Percentiles rank a stretch among this genome's conserved stretches.
Conservation (phyloP, 92 coral and sea anemone genomes). For the Epizoanthus illoricatus region DNA sequence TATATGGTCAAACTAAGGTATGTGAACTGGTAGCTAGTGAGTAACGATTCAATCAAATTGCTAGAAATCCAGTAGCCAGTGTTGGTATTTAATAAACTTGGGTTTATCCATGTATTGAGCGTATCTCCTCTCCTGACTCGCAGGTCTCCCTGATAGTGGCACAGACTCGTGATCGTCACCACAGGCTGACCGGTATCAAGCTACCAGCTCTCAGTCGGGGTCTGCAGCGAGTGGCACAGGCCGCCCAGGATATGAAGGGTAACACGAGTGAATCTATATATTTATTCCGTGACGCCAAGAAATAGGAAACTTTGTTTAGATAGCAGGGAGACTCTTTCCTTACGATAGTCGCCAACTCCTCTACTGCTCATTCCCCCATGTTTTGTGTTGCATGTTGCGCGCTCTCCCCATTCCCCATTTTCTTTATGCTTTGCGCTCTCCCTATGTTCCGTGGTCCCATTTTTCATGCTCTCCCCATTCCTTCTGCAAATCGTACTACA, state of each 20-base stretch:
- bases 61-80: too few relatives aligned
- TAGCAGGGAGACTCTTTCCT: too few relatives aligned
- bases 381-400: too few relatives aligned
- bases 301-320: neutral
- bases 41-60: too few relatives aligned
- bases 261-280: neutral
- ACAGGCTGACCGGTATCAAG: constrained; percentile 72
- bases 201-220: constrained; percentile 80
- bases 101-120: too few relatives aligned
- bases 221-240: constrained; percentile 70
- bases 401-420: too few relatives aligned
- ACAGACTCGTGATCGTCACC: constrained; percentile 86
- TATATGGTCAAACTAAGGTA: too few relatives aligned
- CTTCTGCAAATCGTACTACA: too few relatives aligned
- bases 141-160: constrained; percentile 86
- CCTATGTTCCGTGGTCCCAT: neutral
- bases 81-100: neutral
- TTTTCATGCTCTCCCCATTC: neutral
- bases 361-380: too few relatives aligned
- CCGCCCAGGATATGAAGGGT: constrained; percentile 84
- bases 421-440: neutral
- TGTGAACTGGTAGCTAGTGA: too few relatives aligned
- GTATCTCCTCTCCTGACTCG: neutral
- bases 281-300: neutral
- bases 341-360: too few relatives aligned